phyloP scores from a whole-genome alignment of 2,888 invertebrate genomes.

The Scaptomyza tumidula region DNA sequence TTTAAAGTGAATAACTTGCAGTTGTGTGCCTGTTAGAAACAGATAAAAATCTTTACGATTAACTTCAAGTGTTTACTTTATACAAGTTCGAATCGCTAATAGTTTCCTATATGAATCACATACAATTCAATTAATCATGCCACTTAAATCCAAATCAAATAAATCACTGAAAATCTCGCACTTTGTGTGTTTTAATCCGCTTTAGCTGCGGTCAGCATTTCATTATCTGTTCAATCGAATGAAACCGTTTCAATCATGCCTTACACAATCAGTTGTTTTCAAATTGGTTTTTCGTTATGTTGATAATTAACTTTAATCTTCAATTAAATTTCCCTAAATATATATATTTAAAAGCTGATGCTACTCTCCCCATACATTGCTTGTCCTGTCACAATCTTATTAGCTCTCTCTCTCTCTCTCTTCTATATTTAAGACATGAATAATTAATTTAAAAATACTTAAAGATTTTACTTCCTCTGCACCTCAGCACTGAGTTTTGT shows the following conservation, averaged over 20 bases:
- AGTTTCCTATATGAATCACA: not conserved
- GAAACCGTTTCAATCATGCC: not conserved
- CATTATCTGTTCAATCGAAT: constrained; percentile 18
- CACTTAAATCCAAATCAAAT: constrained; percentile 63
- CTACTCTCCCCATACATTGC: no score
- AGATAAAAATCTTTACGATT: not conserved
- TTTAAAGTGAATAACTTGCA: not conserved
- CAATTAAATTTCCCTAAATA: no score
- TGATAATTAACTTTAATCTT: not conserved
- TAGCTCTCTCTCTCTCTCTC: not conserved
- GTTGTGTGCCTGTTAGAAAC: not conserved
- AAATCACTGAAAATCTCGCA: no score
- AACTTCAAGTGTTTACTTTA: not conserved
- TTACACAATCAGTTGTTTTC: not conserved
- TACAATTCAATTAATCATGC: not conserved
- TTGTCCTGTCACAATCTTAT: not conserved
- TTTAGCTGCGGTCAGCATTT: not conserved
- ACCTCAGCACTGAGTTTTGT: not conserved
- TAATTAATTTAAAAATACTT: constrained; percentile 1
- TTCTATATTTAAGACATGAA: not conserved
- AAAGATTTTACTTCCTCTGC: not conserved
- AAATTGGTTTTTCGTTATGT: not conserved
- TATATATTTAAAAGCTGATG: no score
- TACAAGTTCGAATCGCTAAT: not conserved
- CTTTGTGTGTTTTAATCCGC: constrained; percentile 24